phyloP scores from a whole-genome alignment of 2,888 invertebrate genomes.

The Ophion ellenae region DNA sequence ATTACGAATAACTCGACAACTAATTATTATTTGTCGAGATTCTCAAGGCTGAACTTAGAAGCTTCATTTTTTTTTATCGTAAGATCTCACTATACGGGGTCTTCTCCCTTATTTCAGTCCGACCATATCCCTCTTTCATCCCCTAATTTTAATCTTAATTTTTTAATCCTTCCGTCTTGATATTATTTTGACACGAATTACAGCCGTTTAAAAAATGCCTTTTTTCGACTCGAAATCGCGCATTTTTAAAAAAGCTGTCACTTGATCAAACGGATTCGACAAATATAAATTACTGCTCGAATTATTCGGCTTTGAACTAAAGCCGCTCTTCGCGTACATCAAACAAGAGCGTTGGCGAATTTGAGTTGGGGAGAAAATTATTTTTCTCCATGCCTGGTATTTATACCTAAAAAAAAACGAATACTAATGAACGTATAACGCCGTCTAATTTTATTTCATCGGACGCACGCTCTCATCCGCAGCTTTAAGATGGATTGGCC shows the following conservation, averaged over 20 bases:
- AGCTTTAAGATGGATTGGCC: conserved; percentile 47
- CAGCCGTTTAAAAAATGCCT: too few relatives aligned
- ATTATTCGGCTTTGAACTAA: neutral
- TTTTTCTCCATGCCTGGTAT: neutral
- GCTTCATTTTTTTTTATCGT: too few relatives aligned
- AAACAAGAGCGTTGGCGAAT: neutral
- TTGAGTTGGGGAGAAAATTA: neutral
- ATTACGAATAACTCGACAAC: neutral
- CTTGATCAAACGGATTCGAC: neutral
- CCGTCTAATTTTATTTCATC: neutral
- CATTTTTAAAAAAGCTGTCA: too few relatives aligned
- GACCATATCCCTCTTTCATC: too few relatives aligned
- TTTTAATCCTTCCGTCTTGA: too few relatives aligned
- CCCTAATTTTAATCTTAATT: too few relatives aligned
- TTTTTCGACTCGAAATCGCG: too few relatives aligned
- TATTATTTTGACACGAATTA: too few relatives aligned
- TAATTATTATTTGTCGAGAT: neutral
- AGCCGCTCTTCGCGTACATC: neutral
- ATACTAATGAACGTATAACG: conserved; percentile 46
- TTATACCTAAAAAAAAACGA: neutral
- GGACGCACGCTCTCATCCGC: conserved; percentile 29
- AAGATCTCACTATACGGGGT: too few relatives aligned
- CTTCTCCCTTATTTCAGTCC: too few relatives aligned
- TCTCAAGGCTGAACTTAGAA: neutral
- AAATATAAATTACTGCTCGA: neutral